These are phyloP conservation scores for Limnephilus lunatus DNA, from an alignment of 2,888 invertebrate genomes.

Conservation along the genomic window DNA sequence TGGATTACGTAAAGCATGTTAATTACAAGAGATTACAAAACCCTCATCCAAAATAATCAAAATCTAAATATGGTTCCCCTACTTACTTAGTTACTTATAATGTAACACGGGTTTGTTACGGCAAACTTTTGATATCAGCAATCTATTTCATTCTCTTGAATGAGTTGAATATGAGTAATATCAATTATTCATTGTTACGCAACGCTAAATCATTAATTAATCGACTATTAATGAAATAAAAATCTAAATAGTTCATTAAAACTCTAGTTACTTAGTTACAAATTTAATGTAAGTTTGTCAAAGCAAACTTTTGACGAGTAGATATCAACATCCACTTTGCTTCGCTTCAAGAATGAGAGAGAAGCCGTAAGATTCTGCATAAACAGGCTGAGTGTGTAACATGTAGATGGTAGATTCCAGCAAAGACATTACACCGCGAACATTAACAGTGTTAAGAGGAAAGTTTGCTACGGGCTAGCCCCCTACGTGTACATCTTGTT, in stretches of 20 bases:
- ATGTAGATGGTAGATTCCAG: slow-evolving; percentile 16
- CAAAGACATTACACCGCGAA: slow-evolving; percentile 51
- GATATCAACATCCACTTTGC: not conserved
- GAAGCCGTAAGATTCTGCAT: slow-evolving; percentile 25
- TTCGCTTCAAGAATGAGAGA: not conserved
- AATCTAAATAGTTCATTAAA: not conserved
- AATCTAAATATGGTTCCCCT: not conserved
- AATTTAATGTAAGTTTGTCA: not conserved
- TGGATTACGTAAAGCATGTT: not conserved
- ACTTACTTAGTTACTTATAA: not conserved
- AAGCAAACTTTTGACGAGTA: not conserved
- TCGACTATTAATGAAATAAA: not conserved
- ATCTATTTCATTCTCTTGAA: not conserved
- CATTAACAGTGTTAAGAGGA: slow-evolving; percentile 59
- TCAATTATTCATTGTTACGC: not conserved
- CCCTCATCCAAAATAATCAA: not conserved
- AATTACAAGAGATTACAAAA: not conserved
- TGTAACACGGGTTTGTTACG: not conserved
- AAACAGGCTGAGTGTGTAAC: slow-evolving; percentile 20
- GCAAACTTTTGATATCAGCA: not conserved
- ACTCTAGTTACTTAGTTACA: not conserved
- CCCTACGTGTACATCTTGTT: slow-evolving; percentile 50
- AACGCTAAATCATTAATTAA: not conserved
- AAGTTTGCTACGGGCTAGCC: slow-evolving; percentile 50
- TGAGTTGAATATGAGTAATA: not conserved